Evolutionary conservation across 2,113 vertebrate species (phyloP).

Genomic region (Notechis scutatus): DNA sequence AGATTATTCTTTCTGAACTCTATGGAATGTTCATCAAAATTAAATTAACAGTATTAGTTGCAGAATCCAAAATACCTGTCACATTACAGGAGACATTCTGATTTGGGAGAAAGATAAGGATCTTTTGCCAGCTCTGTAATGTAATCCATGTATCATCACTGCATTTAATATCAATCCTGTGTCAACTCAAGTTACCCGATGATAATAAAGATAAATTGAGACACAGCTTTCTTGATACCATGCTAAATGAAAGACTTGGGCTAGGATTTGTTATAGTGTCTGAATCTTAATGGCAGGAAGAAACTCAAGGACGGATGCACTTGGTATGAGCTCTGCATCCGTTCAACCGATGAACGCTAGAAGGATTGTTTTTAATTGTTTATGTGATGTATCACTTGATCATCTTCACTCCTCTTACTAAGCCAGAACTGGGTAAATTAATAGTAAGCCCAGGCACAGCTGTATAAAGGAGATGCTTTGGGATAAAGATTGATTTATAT

Average conservation of each 20-base stretch:
- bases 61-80: neutral
- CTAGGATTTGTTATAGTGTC: slow-evolving; percentile 60
- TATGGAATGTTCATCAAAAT: neutral
- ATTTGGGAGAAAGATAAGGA: slow-evolving; percentile 24
- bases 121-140: slow-evolving; percentile 40
- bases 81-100: slow-evolving; percentile 31
- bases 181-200: slow-evolving; percentile 43
- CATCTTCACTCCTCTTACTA: slow-evolving; percentile 44
- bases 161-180: slow-evolving; percentile 49
- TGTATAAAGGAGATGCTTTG: slow-evolving; percentile 42
- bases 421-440: slow-evolving; percentile 62
- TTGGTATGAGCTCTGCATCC: slow-evolving; percentile 48
- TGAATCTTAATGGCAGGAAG: slow-evolving; percentile 55
- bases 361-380: slow-evolving; percentile 68
- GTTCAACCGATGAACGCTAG: slow-evolving; percentile 51
- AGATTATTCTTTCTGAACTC: slow-evolving; percentile 19
- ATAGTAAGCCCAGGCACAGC: slow-evolving; percentile 53
- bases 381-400: slow-evolving; percentile 62
- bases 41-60: slow-evolving; percentile 18
- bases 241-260: slow-evolving; percentile 50
- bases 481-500: slow-evolving; percentile 64
- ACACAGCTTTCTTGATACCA: slow-evolving; percentile 42
- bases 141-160: slow-evolving; percentile 41
- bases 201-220: slow-evolving; percentile 67
- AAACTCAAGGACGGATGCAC: slow-evolving; percentile 59